phyloP scores from a whole-genome alignment of 2,888 invertebrate species.

The Selenia dentaria region DNA sequence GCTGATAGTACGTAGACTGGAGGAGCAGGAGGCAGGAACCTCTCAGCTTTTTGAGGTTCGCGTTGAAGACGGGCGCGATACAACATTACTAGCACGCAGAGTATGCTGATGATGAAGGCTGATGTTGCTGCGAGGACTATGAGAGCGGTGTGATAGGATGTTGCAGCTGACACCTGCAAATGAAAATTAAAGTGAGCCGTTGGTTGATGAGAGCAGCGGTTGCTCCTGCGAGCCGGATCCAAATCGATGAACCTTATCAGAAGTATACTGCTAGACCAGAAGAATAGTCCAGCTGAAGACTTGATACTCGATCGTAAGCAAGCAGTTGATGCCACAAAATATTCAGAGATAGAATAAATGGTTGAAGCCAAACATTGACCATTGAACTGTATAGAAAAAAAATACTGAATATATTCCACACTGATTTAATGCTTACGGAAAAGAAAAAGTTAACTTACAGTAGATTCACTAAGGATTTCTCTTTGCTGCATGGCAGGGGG shows the following conservation, averaged over 20 bases:
- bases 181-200: not conserved
- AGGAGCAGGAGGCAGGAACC: conserved; percentile 86
- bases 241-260: too few relatives aligned
- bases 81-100: conserved; percentile 90
- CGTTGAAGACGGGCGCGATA: conserved; percentile 86
- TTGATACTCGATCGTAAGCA: too few relatives aligned
- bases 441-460: conserved; percentile 61
- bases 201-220: too few relatives aligned
- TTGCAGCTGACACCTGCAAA: conserved; percentile 83
- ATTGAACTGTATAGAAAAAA: too few relatives aligned
- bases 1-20: conserved; percentile 89
- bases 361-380: too few relatives aligned
- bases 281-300: too few relatives aligned
- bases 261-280: too few relatives aligned
- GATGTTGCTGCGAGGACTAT: conserved; percentile 91
- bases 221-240: too few relatives aligned
- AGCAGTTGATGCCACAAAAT: too few relatives aligned
- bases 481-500: conserved; percentile 83
- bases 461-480: conserved; percentile 88
- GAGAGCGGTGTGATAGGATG: conserved; percentile 90
- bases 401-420: too few relatives aligned
- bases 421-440: too few relatives aligned
- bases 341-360: too few relatives aligned
- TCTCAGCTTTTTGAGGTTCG: conserved; percentile 80
- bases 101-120: conserved; percentile 91